Evolutionary conservation across 2,888 invertebrate species (phyloP).

Genomic region (Allacma fusca): DNA sequence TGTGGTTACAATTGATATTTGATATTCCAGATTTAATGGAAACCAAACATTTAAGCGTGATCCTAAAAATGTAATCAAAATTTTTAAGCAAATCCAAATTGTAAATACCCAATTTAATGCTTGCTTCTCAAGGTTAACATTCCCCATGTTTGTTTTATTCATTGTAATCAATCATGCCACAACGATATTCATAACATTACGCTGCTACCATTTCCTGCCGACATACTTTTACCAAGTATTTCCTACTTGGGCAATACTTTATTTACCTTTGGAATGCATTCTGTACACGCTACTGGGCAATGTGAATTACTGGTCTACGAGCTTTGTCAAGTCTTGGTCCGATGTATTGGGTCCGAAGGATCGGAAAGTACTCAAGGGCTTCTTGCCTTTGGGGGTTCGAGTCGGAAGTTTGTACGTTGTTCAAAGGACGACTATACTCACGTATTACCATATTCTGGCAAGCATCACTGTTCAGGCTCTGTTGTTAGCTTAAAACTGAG

Average conservation of each 20-base stretch:
- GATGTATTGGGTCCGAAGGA: background rate
- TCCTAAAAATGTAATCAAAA: background rate
- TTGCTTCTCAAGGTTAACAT: background rate
- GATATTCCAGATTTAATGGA: background rate
- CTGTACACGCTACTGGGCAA: constrained; percentile 20
- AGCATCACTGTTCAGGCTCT: constrained; percentile 5
- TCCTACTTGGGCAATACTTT: background rate
- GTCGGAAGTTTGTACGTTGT: constrained; percentile 27
- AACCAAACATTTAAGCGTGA: background rate
- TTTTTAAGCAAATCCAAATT: background rate
- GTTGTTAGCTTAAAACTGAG: too few relatives aligned
- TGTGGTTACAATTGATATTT: background rate
- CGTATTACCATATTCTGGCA: constrained; percentile 11
- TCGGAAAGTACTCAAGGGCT: background rate
- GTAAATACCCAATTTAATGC: constrained; percentile 20
- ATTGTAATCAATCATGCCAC: too few relatives aligned
- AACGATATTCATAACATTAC: too few relatives aligned
- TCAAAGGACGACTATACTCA: constrained; percentile 9
- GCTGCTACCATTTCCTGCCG: too few relatives aligned
- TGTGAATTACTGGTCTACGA: constrained; percentile 2
- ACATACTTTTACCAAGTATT: background rate
- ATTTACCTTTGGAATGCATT: background rate
- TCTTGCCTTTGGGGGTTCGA: background rate
- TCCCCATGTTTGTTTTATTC: background rate
- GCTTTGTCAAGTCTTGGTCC: constrained; percentile 20